phyloP scores from a whole-genome alignment of 64 coral and sea anemone species.

The Stylophora pistillata region DNA sequence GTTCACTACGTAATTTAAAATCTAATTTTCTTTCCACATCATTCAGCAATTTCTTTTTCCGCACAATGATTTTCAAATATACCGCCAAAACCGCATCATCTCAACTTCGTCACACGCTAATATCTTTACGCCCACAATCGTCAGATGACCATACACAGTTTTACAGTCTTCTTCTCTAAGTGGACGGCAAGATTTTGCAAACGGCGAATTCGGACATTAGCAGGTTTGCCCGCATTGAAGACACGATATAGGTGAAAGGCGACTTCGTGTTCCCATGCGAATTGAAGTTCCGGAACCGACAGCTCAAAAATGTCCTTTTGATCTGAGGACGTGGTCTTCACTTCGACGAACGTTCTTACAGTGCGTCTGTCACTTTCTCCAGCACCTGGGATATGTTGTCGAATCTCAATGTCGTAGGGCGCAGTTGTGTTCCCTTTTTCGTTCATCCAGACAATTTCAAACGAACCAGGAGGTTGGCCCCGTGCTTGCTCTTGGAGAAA shows the following conservation, averaged over 20 bases:
- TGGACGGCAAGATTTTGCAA: conserved; percentile 33
- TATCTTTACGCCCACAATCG: neutral
- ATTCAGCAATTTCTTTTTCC: no score
- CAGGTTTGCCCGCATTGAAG: conserved; percentile 38
- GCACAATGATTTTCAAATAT: no score
- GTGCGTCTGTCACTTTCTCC: neutral
- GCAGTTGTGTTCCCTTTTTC: conserved; percentile 29
- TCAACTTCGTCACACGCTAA: neutral
- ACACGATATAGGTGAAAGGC: conserved; percentile 58
- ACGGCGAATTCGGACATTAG: conserved; percentile 23
- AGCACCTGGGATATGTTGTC: neutral
- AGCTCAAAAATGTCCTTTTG: conserved; percentile 58
- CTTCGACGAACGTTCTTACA: conserved; percentile 49
- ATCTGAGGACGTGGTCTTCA: conserved; percentile 62
- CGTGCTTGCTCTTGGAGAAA: conserved; percentile 42
- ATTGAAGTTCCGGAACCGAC: conserved; percentile 42
- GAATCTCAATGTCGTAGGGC: conserved; percentile 61
- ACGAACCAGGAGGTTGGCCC: neutral
- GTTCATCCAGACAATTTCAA: conserved; percentile 59
- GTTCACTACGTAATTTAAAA: no score
- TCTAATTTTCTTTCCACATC: no score
- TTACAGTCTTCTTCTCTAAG: conserved; percentile 43
- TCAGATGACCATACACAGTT: conserved; percentile 47
- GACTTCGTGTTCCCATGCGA: neutral
- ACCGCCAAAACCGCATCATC: no score